Base-by-base conservation (phyloP, 1,140 invertebrate genomes). In the Babylonia areolata region DNA sequence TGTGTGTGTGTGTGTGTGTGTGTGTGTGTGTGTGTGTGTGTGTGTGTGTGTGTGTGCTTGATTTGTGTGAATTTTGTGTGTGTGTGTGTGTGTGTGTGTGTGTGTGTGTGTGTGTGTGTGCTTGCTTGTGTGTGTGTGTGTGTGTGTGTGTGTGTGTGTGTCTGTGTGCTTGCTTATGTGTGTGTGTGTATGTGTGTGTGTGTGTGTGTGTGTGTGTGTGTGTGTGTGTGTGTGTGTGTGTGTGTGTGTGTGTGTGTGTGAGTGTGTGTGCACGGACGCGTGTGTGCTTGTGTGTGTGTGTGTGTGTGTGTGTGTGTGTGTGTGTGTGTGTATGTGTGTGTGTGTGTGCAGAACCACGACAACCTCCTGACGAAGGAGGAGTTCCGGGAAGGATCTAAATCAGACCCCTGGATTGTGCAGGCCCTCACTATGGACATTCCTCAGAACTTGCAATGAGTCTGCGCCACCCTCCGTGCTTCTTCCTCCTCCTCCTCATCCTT, bases 381-480 rank as follows among this genome's bases (percentile, higher is more conserved):
- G 95, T 99, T 99, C 95, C 96, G 98, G 91, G 99, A 99, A 95
- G 98, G 98, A 87, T 99, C 98, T 93, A 99, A 99, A 95, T 98
- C 98, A 71, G 99, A 99, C 95, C 98, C 99, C 11, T 96, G 98
- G 94, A 99, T 99, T 93, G 98, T 99, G 33, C 98, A 99, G 95
- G 99, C 96, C 23, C 90, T 96, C 78, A 95, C 95, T 31, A 93
- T 96, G 42, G 90, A 90, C 37, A 54, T 87, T 71, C 85, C 86
- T 20, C 86, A 88, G n/a, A 75, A 87, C 79, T 39, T 84, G 69
- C 85, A 90, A 28, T 85, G 82, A 87, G 28, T 0, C 46, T 20
- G 1, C 3, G 23, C n/a, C n/a, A n/a, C n/a, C n/a, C n/a, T n/a
- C n/a, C 75, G 33, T 20, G 1, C 5, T 37, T 33, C 5, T 0